A percentile compares a stretch with the other conserved stretches of the same genome.
Conservation (phyloP, 2,113 vertebrate species). For the Alligator mississippiensis region DNA sequence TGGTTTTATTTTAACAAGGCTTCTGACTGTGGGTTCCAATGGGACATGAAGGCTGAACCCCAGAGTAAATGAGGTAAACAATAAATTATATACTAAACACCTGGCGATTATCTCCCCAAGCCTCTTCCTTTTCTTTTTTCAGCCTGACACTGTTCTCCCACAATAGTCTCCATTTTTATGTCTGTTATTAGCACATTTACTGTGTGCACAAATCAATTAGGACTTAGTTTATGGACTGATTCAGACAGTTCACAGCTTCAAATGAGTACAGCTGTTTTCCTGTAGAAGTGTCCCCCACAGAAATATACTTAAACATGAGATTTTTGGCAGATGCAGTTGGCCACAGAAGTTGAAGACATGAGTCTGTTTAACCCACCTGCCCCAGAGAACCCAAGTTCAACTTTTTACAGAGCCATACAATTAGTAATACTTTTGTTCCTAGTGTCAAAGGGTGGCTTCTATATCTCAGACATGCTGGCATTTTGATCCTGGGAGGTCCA, state of each 20-base stretch:
- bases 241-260: conserved; percentile 42
- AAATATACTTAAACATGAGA: conserved; percentile 23
- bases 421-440: conserved; percentile 57
- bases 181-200: conserved; percentile 42
- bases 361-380: conserved; percentile 33
- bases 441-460: conserved; percentile 54
- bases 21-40: conserved; percentile 65
- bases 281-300: background rate
- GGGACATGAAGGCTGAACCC: conserved; percentile 59
- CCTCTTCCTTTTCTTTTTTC: conserved; percentile 36
- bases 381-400: conserved; percentile 24
- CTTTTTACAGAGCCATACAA: conserved; percentile 39
- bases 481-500: conserved; percentile 74
- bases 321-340: conserved; percentile 35
- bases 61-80: conserved; percentile 72
- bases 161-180: conserved; percentile 38
- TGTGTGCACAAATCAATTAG: conserved; percentile 50
- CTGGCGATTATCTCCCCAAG: conserved; percentile 72
- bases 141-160: conserved; percentile 31
- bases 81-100: conserved; percentile 75
- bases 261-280: conserved; percentile 55
- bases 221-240: conserved; percentile 31
- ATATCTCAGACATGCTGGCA: conserved; percentile 49
- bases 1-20: conserved; percentile 68
- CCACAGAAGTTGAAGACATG: conserved; percentile 17